These are phyloP conservation scores for Ptychodera flava DNA, from an alignment of 35 echinoderm and acorn worm species.

Conservation along the genomic window DNA sequence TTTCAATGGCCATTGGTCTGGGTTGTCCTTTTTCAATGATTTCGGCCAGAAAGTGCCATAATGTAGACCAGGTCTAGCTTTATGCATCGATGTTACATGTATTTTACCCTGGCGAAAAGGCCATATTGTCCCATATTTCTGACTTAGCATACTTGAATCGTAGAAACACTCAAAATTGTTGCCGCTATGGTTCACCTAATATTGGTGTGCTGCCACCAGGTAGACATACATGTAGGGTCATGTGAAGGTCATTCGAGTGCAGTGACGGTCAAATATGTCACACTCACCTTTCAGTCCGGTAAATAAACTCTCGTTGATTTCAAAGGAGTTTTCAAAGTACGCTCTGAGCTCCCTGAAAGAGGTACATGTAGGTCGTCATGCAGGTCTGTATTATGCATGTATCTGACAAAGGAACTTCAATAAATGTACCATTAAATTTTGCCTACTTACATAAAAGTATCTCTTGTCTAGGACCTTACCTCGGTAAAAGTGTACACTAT, in stretches of 20 bases:
- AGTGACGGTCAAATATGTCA: too few species aligned
- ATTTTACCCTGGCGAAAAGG: too few species aligned
- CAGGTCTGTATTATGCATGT: background rate
- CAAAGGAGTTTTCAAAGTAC: conserved; percentile 95
- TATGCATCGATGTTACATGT: too few species aligned
- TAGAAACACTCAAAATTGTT: too few species aligned
- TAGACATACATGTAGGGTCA: too few species aligned
- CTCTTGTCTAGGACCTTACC: background rate
- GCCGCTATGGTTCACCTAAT: background rate
- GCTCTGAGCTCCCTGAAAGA: conserved; percentile 66
- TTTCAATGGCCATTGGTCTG: too few species aligned
- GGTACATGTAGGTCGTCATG: conserved; percentile 16
- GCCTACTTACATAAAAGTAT: background rate
- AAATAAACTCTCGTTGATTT: conserved; percentile 89
- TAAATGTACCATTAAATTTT: conserved; percentile 4
- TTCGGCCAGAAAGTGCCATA: too few species aligned
- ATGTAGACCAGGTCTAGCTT: too few species aligned
- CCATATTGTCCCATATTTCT: too few species aligned
- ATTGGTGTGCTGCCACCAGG: background rate
- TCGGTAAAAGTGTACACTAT: background rate
- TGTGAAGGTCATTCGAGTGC: too few species aligned
- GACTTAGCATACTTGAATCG: too few species aligned
- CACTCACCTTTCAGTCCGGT: conserved; percentile 70
- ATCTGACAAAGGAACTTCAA: background rate
- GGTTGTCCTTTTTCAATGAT: too few species aligned